Evolutionary conservation across 1,140 invertebrate species (phyloP), one percentile per base, ranked within the genome.

Genomic region (Brachionus asplanchnoidis): DNA sequence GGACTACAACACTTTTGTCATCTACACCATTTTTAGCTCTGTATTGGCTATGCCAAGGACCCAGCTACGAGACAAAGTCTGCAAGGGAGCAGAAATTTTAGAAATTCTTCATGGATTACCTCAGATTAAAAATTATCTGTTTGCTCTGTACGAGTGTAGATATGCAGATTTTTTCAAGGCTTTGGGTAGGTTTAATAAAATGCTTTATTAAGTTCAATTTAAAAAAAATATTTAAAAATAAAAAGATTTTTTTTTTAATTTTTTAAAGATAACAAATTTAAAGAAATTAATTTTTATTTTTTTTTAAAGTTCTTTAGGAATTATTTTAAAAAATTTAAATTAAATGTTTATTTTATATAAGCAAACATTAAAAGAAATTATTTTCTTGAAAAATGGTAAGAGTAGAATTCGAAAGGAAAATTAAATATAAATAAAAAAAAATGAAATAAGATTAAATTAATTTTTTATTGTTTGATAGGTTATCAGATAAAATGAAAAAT

Each of bases 141-240:
- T 97, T 87, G 97, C 97, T 0, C 90, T 99, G 3, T 99, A 99
- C 90, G 95, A 98, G 87, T 99, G 97, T 87, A 94, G 97, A 85
- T 99, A 99, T 91, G 94, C 93, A 44, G 94, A 97, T 85, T 99
- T 99, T 90, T 97, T 99, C 90, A 93, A 93, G 84, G 93, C 94
- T 88, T 91, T 98, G 82, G 94, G 94, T 94, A 91, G 91, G 89
- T 17, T 12, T n/a, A 17, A 53, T 1, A 28, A 28, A 9, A 60
- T 17, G 20, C 20, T 26, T 28, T 73, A 84, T 3, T 17, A 56
- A 3, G 14, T 56, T 56, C 50, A 56, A 56, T 56, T 56, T n/a
- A 53, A 46, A 46, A 46, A 46, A 46, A 46, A 46, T 42, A 42
- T 42, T 5, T 42, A 42, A 42, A 42, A 42, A 42, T 42, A n/a